Evolutionary conservation across 2,113 vertebrate species (phyloP).

Genomic region (Uropsilus gracilis): DNA sequence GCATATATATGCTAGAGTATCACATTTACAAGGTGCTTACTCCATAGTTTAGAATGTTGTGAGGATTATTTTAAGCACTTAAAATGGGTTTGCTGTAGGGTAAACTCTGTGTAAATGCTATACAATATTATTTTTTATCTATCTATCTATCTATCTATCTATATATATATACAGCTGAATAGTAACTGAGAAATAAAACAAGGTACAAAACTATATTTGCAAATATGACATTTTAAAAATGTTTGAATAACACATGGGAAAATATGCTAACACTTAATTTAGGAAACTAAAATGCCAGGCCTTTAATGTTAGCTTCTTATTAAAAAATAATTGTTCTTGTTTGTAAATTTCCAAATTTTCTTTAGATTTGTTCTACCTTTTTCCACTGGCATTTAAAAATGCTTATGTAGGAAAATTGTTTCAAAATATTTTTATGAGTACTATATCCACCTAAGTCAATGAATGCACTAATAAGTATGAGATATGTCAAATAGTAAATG

Average conservation of each 20-base stretch:
- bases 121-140: slow-evolving; percentile 1
- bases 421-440: background rate
- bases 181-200: slow-evolving; percentile 39
- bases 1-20: too few species aligned
- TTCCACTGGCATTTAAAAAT: slow-evolving; percentile 39
- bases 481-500: background rate
- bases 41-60: background rate
- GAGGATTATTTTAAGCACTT: background rate
- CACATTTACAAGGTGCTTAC: too few species aligned
- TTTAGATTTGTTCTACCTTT: background rate
- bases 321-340: slow-evolving; percentile 18
- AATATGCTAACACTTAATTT: slow-evolving; percentile 9
- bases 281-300: background rate
- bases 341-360: slow-evolving; percentile 32
- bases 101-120: background rate
- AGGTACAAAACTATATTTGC: background rate
- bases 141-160: too few species aligned
- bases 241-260: slow-evolving; percentile 44
- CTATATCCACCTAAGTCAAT: slow-evolving; percentile 25
- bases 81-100: background rate
- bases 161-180: background rate
- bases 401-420: background rate
- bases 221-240: slow-evolving; percentile 4
- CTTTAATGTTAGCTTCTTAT: slow-evolving; percentile 22
- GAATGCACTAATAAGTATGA: slow-evolving; percentile 7